Base-by-base conservation (phyloP, 2,888 invertebrate genomes). In the Ophion ellenae region DNA sequence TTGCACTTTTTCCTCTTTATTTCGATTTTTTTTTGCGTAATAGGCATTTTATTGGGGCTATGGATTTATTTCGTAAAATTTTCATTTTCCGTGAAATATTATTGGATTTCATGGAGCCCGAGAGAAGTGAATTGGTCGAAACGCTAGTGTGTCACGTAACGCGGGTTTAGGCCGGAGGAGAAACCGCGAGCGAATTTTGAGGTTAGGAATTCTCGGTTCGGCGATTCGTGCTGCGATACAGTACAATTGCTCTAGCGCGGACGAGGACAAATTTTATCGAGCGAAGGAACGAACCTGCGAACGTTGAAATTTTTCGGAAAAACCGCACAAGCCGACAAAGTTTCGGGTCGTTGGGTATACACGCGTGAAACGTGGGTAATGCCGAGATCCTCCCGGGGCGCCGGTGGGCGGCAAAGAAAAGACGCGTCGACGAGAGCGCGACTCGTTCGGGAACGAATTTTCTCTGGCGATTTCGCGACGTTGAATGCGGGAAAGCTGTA, bases 351-450 rank as follows among this genome's bases (percentile, higher is more conserved):
- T 47, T 47, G 47, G 1, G 10, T 47, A 47, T 14, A 11, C 47
- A 9, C 14, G n/a, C 2, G 36, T 7, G 40, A 67, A 67, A 67
- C 67, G 67, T 67, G 67, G 67, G 20, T 4, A 40, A 67, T 67
- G 28, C 20, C 32, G 32, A 32, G 32, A 32, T 32, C 28, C 20
- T 63, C 28, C 32, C 14, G 11, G 10, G 32, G 64, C 28, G 64
- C 14, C 28, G 28, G 14, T 14, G 28, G 28, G 28, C 64, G 64
- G 14, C 28, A 53, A 45, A 59, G 57, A 61, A 63, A 71, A 73
- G 66, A 69, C 20, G 20, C 24, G 20, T n/a, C 20, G 6, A 45
- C 20, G 9, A 4, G 5, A 32, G 32, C 4, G 11, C 32, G 2
- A 53, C 53, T 53, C 47, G 11, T 53, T 53, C 9, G 40, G 40